A percentile compares a stretch with the other conserved stretches of the same genome.
These are phyloP conservation scores for Puma concolor DNA, from an alignment of 2,113 vertebrate genomes.

Conservation along the genomic window DNA sequence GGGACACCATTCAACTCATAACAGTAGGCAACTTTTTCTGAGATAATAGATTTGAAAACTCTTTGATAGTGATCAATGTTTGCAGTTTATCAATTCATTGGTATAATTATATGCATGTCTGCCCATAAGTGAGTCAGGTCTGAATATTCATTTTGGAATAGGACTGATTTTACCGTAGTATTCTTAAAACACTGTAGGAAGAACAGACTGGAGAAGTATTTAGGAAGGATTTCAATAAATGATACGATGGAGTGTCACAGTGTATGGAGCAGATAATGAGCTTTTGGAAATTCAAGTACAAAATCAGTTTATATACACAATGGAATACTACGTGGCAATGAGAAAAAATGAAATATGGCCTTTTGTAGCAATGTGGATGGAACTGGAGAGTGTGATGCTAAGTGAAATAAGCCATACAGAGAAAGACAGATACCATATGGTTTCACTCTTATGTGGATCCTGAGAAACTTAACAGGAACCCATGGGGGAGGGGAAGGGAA, in stretches of 20 bases:
- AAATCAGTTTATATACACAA: too few species aligned
- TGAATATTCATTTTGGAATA: constrained; percentile 35
- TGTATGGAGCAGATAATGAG: neutral
- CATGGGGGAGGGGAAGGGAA: too few species aligned
- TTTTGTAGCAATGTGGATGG: too few species aligned
- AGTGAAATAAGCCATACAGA: too few species aligned
- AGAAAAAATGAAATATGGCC: too few species aligned
- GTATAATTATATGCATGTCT: neutral
- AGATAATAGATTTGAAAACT: constrained; percentile 30
- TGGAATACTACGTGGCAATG: too few species aligned
- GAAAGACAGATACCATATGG: too few species aligned
- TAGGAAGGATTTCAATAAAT: neutral
- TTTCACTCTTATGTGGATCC: too few species aligned
- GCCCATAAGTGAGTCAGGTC: neutral
- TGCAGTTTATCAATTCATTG: constrained; percentile 26
- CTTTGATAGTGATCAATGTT: constrained; percentile 11
- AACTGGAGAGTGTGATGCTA: too few species aligned
- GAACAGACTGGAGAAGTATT: neutral
- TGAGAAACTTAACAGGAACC: too few species aligned
- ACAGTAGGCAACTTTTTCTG: neutral
- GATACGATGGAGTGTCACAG: neutral
- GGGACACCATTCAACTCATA: neutral
- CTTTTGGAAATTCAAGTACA: neutral
- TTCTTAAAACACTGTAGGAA: constrained; percentile 21
- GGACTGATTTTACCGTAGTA: neutral